A percentile compares a stretch with the other conserved stretches of the same genome.
phyloP scores from a whole-genome alignment of 2,113 vertebrate species.

The Channa maculata region DNA sequence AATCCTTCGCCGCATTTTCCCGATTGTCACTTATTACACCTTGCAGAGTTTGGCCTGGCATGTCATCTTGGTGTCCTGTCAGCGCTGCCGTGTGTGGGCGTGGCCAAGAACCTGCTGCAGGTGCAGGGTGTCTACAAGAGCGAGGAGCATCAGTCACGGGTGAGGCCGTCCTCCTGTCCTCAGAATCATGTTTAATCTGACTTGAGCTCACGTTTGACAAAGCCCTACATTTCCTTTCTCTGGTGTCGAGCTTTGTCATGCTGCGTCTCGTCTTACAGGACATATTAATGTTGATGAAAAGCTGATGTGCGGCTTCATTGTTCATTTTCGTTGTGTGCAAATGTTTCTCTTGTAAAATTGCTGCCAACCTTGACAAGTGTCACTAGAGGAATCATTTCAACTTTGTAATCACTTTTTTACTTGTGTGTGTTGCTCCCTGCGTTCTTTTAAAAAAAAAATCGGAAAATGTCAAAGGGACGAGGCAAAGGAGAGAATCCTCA shows the following conservation, averaged over 20 bases:
- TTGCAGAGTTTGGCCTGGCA: slow-evolving; percentile 92
- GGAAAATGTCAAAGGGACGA: slow-evolving; percentile 31
- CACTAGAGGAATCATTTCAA: slow-evolving; percentile 30
- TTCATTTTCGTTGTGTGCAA: background rate
- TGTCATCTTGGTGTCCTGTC: slow-evolving; percentile 94
- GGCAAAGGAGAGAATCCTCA: slow-evolving; percentile 43
- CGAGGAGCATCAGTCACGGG: slow-evolving; percentile 87
- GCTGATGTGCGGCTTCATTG: background rate
- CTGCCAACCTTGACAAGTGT: background rate
- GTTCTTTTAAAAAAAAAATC: background rate
- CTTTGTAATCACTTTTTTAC: slow-evolving; percentile 20
- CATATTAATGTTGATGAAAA: background rate
- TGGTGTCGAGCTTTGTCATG: slow-evolving; percentile 1
- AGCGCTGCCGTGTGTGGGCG: slow-evolving; percentile 90
- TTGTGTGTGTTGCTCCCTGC: slow-evolving; percentile 12
- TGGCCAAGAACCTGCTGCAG: slow-evolving; percentile 96
- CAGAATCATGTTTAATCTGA: background rate
- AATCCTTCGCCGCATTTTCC: too few species aligned
- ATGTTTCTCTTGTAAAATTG: slow-evolving; percentile 1
- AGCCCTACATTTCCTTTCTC: background rate
- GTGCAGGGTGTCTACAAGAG: slow-evolving; percentile 88
- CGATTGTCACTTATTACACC: background rate
- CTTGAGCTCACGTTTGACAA: background rate
- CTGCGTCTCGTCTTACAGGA: background rate
- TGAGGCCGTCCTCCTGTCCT: slow-evolving; percentile 63